Conservation (phyloP, 2,797 vertebrate genomes). For the Gobio occitaniae region DNA sequence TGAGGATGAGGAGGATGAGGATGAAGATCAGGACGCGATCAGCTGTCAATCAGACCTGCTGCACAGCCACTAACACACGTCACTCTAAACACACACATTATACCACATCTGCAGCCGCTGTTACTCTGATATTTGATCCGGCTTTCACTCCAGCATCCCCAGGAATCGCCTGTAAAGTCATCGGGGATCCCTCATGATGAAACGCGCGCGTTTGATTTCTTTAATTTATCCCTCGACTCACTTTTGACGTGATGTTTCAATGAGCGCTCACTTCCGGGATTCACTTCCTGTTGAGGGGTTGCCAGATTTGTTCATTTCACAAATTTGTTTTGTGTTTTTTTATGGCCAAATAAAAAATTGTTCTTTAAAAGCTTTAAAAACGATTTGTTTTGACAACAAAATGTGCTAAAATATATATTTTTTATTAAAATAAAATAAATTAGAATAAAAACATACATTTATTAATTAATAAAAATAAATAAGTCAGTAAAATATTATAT, state of each 20-base stretch:
- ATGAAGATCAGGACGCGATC: neutral
- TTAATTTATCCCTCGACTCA: neutral
- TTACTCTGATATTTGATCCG: neutral
- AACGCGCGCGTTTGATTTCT: neutral
- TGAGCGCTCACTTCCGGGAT: slow-evolving; percentile 37
- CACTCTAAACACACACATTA: neutral
- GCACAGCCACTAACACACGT: slow-evolving; percentile 29
- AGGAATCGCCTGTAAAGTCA: neutral
- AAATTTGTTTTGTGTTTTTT: rapidly evolving
- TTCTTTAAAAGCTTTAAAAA: neutral
- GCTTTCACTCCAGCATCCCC: neutral
- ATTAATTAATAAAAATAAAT: too few species aligned
- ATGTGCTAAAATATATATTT: too few species aligned
- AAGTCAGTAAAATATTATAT: too few species aligned
- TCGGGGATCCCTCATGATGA: neutral
- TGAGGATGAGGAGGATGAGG: neutral
- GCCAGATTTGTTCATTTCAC: slow-evolving; percentile 22
- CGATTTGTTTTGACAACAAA: too few species aligned
- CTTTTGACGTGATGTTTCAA: slow-evolving; percentile 39
- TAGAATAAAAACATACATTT: too few species aligned
- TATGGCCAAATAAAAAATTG: too few species aligned
- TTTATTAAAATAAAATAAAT: too few species aligned
- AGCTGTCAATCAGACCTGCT: slow-evolving; percentile 21
- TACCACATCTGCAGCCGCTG: neutral
- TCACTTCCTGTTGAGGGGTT: slow-evolving; percentile 13